Base-by-base conservation (phyloP, 2,113 vertebrate species). In the Muntiacus muntjak region DNA sequence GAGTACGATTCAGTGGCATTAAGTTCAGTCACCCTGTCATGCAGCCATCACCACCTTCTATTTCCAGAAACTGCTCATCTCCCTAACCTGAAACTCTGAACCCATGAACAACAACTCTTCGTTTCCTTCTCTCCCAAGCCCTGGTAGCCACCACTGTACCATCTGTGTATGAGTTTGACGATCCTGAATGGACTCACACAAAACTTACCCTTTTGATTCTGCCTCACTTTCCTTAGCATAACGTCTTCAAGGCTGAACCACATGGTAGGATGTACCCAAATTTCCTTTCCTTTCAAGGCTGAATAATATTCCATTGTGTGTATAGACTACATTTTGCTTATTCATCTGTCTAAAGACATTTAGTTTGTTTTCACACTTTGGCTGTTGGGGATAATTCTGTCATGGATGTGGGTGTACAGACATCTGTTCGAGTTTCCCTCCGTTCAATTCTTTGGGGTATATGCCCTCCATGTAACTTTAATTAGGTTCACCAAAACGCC, bases 401-500 rank as follows among this genome's bases (percentile, higher is more conserved):
- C 50, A 15, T 33, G 74, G 84, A 52, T 2, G 0, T 23, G 12
- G 10, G 15, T 45, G 1, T 47, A 58, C 21, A 55, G 40, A n/a
- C 47, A 96, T 55, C 89, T 94, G 30, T 52, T 25, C 0, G 1
- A 76, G 64, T 78, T 74, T 40, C 15, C 45, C 85, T 95, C n/a
- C 62, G 85, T 84, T 91, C 76, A 52, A n/a, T 62, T 79, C 17
- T 74, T 52, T 40, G 21, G 9, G 17, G 21, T 87, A 76, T 28
- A 55, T 30, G 55, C n/a, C 33, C 40, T 81, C 82, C 82, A 25
- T 81, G 26, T 91, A 83, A 96, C 50, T 94, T 88, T 78, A 92
- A 96, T 85, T 93, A 83, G 50, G 43, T 52, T 91, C 88, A 83
- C n/a, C 81, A 78, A 93, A 92, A 76, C 57, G 50, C 54, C 83